Evolutionary conservation across 2,113 vertebrate genomes (phyloP).

Genomic region (Colaptes auratus): DNA sequence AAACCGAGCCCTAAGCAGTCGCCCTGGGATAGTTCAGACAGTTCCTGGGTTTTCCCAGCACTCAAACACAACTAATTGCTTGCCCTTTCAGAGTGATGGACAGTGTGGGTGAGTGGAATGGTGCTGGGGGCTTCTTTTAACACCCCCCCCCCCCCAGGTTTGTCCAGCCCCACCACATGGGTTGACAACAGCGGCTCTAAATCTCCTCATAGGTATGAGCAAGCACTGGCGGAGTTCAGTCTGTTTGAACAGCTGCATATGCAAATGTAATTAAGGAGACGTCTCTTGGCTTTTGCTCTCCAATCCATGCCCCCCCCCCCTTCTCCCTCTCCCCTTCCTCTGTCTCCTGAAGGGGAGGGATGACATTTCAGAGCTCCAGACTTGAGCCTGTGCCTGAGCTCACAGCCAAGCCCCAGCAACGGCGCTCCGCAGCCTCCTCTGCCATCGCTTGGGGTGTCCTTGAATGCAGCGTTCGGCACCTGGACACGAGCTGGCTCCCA

Average conservation of each 20-base stretch:
- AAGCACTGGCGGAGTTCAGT: constrained; percentile 18
- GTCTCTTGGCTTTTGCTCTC: not conserved
- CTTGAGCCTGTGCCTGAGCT: not conserved
- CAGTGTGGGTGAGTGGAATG: not conserved
- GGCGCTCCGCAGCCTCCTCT: not conserved
- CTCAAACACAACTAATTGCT: constrained; percentile 46
- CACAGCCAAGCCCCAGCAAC: not conserved
- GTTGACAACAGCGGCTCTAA: constrained; percentile 36
- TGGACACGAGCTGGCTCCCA: not conserved
- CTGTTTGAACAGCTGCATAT: constrained; percentile 73
- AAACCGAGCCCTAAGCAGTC: constrained; percentile 47
- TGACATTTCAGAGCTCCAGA: not conserved
- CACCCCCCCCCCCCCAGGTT: not conserved
- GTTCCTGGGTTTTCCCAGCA: not conserved
- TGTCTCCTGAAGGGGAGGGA: not conserved
- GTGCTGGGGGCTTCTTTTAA: constrained; percentile 2
- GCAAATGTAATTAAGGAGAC: constrained; percentile 66
- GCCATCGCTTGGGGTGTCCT: not conserved
- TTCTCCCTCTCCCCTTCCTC: not conserved
- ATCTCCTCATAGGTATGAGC: constrained; percentile 28
- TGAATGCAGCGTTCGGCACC: not conserved
- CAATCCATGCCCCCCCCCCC: too few relatives aligned
- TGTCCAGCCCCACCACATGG: not conserved
- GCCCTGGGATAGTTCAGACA: not conserved
- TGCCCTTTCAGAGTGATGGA: constrained; percentile 46